Evolutionary conservation across 2,888 invertebrate species (phyloP).

Genomic region (Empis livida): DNA sequence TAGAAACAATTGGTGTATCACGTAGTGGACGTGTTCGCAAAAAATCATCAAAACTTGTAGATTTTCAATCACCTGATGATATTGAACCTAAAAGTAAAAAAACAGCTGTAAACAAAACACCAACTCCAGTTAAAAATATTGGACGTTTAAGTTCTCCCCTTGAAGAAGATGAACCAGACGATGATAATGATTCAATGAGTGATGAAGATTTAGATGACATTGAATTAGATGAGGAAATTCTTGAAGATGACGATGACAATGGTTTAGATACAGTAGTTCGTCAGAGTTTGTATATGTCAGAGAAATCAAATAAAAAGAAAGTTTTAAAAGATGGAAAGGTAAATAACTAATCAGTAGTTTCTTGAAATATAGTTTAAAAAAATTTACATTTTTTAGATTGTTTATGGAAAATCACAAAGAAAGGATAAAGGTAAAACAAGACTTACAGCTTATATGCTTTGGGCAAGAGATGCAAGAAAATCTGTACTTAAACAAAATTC

Average conservation of each 20-base stretch:
- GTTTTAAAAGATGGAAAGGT: conserved; percentile 48
- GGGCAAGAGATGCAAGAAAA: conserved; percentile 73
- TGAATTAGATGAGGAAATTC: conserved; percentile 15
- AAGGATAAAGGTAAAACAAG: conserved; percentile 71
- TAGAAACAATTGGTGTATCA: conserved; percentile 76
- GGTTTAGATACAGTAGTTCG: conserved; percentile 24
- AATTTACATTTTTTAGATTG: conserved; percentile 31
- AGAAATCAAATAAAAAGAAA: conserved; percentile 65
- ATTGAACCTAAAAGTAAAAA: conserved; percentile 39
- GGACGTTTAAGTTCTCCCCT: background rate
- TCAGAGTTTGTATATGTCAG: conserved; percentile 55
- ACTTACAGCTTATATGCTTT: conserved; percentile 82
- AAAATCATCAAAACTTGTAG: conserved; percentile 87
- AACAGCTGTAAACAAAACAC: conserved; percentile 1
- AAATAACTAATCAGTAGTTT: background rate
- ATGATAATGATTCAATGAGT: conserved; percentile 11
- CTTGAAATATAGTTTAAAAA: background rate
- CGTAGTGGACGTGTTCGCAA: conserved; percentile 83
- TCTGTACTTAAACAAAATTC: conserved; percentile 58
- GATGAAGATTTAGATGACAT: conserved; percentile 15
- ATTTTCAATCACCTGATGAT: conserved; percentile 86
- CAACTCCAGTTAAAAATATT: background rate
- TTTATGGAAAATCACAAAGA: conserved; percentile 56
- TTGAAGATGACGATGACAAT: conserved; percentile 18
- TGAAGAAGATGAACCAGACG: background rate